Percentiles rank a stretch among this genome's conserved stretches.
These are phyloP conservation scores for Tetramorium alpestre DNA, from an alignment of 1,140 invertebrate genomes.

Conservation along the genomic window DNA sequence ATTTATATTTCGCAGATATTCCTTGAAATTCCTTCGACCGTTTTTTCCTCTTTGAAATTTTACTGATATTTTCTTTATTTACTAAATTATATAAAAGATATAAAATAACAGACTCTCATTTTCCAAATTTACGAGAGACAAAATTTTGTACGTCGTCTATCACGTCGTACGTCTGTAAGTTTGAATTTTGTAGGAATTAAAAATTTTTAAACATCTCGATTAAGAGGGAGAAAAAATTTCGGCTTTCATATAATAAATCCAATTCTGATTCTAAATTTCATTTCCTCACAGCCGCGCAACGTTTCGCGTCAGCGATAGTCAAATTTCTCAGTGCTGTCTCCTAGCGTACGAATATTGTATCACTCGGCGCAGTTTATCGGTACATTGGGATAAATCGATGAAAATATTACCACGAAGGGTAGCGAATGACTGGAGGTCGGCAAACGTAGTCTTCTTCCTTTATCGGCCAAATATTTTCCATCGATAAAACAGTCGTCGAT, in stretches of 20 bases:
- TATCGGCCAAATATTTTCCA: not conserved
- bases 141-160: not conserved
- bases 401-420: slow-evolving; percentile 29
- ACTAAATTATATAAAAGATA: no score
- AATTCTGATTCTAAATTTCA: not conserved
- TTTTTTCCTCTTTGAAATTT: not conserved
- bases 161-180: not conserved
- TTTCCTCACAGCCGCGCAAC: not conserved
- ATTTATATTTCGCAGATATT: not conserved
- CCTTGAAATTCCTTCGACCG: not conserved
- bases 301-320: not conserved
- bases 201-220: not conserved
- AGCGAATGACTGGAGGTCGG: not conserved
- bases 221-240: not conserved
- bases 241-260: not conserved
- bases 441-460: not conserved
- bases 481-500: slow-evolving; percentile 33
- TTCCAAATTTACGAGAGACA: not conserved
- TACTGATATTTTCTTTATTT: not conserved
- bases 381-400: slow-evolving; percentile 61
- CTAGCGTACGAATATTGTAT: slow-evolving; percentile 19
- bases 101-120: no score
- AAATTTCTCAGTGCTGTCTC: slow-evolving; percentile 65
- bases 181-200: not conserved
- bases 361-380: not conserved